These are phyloP conservation scores for Dreissena polymorpha DNA, from an alignment of 1,140 invertebrate species.

Conservation along the genomic window DNA sequence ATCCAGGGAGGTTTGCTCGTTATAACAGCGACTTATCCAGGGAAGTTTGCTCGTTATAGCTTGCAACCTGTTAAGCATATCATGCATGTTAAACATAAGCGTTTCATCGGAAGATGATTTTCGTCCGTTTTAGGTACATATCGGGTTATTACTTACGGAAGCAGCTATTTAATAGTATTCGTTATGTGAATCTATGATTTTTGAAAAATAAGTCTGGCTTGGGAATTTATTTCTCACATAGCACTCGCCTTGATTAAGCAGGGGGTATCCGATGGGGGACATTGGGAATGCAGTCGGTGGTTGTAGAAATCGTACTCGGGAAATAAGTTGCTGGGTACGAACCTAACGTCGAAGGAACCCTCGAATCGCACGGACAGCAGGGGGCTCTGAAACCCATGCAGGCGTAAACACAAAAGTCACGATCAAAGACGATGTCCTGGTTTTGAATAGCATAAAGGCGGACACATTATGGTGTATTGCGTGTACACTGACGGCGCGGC, in stretches of 20 bases:
- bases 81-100: neutral
- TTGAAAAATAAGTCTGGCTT: neutral
- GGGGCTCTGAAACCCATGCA: slow-evolving; percentile 10
- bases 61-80: slow-evolving; percentile 30
- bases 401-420: neutral
- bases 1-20: neutral
- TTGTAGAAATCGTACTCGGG: slow-evolving; percentile 44
- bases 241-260: neutral
- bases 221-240: neutral
- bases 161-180: neutral
- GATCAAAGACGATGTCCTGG: slow-evolving; percentile 22
- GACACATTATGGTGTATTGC: slow-evolving; percentile 42
- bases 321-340: neutral
- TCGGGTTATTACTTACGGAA: neutral
- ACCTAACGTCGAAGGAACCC: neutral
- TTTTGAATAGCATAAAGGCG: neutral
- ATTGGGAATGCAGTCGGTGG: neutral
- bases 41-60: too few relatives aligned
- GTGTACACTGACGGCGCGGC: slow-evolving; percentile 13
- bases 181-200: neutral
- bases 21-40: too few relatives aligned
- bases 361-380: slow-evolving; percentile 16
- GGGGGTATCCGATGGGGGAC: neutral
- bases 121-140: neutral
- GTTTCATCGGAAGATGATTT: neutral